Evolutionary conservation across 2,888 invertebrate genomes (phyloP).

Genomic region (Callyntrura sp.): DNA sequence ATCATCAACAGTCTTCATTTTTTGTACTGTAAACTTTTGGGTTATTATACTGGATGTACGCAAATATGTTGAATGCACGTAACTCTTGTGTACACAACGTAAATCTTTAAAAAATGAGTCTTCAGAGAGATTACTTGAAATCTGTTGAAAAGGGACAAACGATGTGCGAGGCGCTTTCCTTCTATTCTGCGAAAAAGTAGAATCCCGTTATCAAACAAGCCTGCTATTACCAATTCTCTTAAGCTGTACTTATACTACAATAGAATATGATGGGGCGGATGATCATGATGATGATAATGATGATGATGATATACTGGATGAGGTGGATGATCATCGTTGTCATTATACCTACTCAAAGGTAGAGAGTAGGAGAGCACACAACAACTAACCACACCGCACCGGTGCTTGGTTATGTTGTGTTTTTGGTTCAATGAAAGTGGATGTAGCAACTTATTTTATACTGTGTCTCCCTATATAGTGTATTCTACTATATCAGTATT

Average conservation of each 20-base stretch:
- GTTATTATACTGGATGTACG: neutral
- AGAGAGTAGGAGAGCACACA: neutral
- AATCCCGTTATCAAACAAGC: constrained; percentile 36
- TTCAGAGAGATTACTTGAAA: constrained; percentile 38
- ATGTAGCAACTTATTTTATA: constrained; percentile 3
- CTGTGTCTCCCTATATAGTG: neutral
- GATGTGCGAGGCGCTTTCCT: constrained; percentile 21
- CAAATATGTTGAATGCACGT: neutral
- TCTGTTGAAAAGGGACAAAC: constrained; percentile 39
- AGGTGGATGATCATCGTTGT: constrained; percentile 51
- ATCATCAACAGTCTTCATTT: neutral
- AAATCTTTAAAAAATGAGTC: constrained; percentile 4
- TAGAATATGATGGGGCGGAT: constrained; percentile 1
- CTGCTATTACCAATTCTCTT: constrained; percentile 40
- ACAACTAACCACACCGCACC: neutral
- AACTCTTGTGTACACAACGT: neutral
- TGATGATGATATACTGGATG: constrained; percentile 38
- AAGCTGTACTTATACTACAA: constrained; percentile 25
- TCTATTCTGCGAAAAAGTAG: constrained; percentile 20
- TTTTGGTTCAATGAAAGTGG: neutral
- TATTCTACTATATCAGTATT: neutral
- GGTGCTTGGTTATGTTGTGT: neutral
- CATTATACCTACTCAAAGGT: constrained; percentile 24
- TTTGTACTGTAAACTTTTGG: too few relatives aligned
- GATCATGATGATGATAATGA: constrained; percentile 30